A percentile compares a stretch with the other conserved stretches of the same genome.
Evolutionary conservation across 2,888 invertebrate species (phyloP).

Genomic region (Sesamia inferens): DNA sequence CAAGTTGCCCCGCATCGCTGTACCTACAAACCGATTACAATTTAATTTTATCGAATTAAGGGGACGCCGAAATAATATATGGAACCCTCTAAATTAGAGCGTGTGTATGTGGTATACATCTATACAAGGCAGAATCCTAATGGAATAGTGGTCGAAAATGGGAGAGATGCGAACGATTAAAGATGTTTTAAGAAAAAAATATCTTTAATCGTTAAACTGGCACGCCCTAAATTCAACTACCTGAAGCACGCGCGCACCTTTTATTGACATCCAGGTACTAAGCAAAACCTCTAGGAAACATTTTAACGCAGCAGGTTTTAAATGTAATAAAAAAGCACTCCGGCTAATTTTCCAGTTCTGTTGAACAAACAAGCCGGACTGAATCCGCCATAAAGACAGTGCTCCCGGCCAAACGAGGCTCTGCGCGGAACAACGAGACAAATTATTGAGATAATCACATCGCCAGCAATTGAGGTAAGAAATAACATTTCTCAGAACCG

Average conservation of each 20-base stretch:
- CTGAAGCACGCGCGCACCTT: neutral
- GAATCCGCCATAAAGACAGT: constrained; percentile 70
- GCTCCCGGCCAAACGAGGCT: constrained; percentile 62
- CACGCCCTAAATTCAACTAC: neutral
- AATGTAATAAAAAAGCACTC: constrained; percentile 85
- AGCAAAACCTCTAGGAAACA: constrained; percentile 70
- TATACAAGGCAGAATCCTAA: neutral
- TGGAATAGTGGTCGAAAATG: neutral
- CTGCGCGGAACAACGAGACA: constrained; percentile 65
- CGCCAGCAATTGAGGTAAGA: constrained; percentile 68
- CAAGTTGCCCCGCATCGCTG: constrained; percentile 20
- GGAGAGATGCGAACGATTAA: too few relatives aligned
- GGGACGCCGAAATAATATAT: constrained; percentile 6
- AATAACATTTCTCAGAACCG: constrained; percentile 68
- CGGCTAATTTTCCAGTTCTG: constrained; percentile 78
- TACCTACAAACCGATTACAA: constrained; percentile 5
- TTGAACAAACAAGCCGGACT: constrained; percentile 67
- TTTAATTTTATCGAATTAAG: neutral
- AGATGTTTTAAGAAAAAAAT: neutral
- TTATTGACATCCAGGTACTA: constrained; percentile 14
- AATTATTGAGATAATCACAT: constrained; percentile 76
- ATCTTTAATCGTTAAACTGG: neutral
- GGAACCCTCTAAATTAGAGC: neutral
- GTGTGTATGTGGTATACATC: neutral
- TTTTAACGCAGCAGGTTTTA: constrained; percentile 74